These are phyloP conservation scores for Pemphredon lugubris DNA, from an alignment of 2,888 invertebrate species.

Conservation along the genomic window DNA sequence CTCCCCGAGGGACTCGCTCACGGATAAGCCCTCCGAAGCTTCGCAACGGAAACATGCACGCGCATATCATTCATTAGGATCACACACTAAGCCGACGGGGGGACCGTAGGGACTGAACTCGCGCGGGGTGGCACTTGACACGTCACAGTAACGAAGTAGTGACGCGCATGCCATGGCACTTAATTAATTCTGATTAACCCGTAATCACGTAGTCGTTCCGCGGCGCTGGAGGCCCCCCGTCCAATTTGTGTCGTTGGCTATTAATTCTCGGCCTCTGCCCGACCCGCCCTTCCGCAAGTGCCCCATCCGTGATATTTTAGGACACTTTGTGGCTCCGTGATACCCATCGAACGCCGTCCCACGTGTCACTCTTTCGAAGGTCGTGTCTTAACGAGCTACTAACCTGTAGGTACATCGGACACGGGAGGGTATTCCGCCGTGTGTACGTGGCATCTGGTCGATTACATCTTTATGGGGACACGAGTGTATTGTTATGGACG, in stretches of 20 bases:
- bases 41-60: constrained; percentile 69
- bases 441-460: too few species aligned
- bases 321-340: constrained; percentile 52
- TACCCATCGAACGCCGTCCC: constrained; percentile 37
- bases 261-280: constrained; percentile 62
- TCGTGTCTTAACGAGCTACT: constrained; percentile 43
- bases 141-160: constrained; percentile 80
- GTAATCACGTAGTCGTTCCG: constrained; percentile 80
- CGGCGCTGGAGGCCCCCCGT: constrained; percentile 72
- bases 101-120: constrained; percentile 58
- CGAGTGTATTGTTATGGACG: too few species aligned
- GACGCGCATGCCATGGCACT: constrained; percentile 79
- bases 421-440: too few species aligned
- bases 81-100: constrained; percentile 62
- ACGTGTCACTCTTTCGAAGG: constrained; percentile 40
- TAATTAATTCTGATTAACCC: constrained; percentile 81
- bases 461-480: too few species aligned
- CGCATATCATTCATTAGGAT: constrained; percentile 79
- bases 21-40: constrained; percentile 37
- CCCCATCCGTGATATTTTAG: constrained; percentile 59
- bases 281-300: constrained; percentile 36
- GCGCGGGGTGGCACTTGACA: constrained; percentile 76
- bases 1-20: constrained; percentile 38
- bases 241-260: constrained; percentile 78
- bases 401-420: too few species aligned